A percentile compares a stretch with the other conserved stretches of the same genome.
Evolutionary conservation across 2,888 invertebrate species (phyloP).

Genomic region (Glaucopsyche alexis): DNA sequence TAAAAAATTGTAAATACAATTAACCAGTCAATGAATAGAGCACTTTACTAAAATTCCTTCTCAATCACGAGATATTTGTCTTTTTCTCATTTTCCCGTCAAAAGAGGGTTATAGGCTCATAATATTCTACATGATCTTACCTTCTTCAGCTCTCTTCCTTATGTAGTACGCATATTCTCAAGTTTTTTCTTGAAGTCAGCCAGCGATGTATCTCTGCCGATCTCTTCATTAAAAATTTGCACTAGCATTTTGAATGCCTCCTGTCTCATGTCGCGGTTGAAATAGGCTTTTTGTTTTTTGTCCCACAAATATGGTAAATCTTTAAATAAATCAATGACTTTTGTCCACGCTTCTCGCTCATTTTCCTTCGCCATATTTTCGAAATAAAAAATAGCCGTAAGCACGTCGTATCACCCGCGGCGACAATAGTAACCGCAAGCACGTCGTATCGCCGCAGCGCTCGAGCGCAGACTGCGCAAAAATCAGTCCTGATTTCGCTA

Average conservation of each 20-base stretch:
- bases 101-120: conserved; percentile 24
- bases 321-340: conserved; percentile 31
- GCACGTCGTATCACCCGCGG: conserved; percentile 13
- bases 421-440: too few species aligned
- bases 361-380: conserved; percentile 28
- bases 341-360: conserved; percentile 34
- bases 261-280: conserved; percentile 37
- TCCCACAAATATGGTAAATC: conserved; percentile 34
- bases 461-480: conserved; percentile 11
- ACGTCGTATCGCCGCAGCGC: too few species aligned
- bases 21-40: too few species aligned
- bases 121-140: conserved; percentile 34
- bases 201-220: conserved; percentile 33
- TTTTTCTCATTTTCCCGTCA: conserved; percentile 26
- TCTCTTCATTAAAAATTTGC: conserved; percentile 36
- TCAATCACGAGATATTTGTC: too few species aligned
- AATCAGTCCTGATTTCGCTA: conserved; percentile 9
- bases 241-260: conserved; percentile 36
- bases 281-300: conserved; percentile 37
- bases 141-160: conserved; percentile 38
- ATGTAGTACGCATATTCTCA: conserved; percentile 39
- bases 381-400: conserved; percentile 17
- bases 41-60: too few species aligned
- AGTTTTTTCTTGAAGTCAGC: conserved; percentile 37
- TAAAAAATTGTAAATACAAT: too few species aligned